These are phyloP conservation scores for Dolichopus griseipennis DNA, from an alignment of 2,888 invertebrate genomes.

Conservation along the genomic window DNA sequence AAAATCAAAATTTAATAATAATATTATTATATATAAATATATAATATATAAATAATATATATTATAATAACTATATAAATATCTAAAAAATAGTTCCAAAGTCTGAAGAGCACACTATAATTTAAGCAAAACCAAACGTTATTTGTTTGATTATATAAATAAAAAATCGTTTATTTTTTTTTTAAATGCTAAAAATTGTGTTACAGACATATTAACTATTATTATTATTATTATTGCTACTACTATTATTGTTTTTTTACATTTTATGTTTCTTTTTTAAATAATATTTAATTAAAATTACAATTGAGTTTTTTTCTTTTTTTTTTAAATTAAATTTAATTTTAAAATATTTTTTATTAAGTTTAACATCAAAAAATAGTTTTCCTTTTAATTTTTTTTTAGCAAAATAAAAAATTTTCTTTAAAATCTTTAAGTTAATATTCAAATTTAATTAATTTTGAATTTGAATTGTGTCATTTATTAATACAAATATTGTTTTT, in stretches of 20 bases:
- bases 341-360: too few species aligned
- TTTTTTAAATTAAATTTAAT: too few species aligned
- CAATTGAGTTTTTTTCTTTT: not conserved
- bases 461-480: too few species aligned
- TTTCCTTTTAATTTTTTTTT: too few species aligned
- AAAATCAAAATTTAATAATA: not conserved
- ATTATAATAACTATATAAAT: not conserved
- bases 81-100: constrained; percentile 14
- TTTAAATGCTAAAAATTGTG: not conserved
- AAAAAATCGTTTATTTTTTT: not conserved
- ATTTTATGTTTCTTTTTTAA: not conserved
- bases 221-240: not conserved
- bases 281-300: not conserved
- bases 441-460: too few species aligned
- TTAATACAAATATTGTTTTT: too few species aligned
- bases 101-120: constrained; percentile 18
- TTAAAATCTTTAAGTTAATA: too few species aligned
- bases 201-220: not conserved
- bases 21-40: too few species aligned
- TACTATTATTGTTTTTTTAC: not conserved
- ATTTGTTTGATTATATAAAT: not conserved
- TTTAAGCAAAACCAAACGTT: constrained; percentile 5
- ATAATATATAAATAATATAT: too few species aligned
- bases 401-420: too few species aligned
- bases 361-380: too few species aligned